These are phyloP conservation scores for Mastomys coucha DNA, from an alignment of 2,113 vertebrate species.

Conservation along the genomic window DNA sequence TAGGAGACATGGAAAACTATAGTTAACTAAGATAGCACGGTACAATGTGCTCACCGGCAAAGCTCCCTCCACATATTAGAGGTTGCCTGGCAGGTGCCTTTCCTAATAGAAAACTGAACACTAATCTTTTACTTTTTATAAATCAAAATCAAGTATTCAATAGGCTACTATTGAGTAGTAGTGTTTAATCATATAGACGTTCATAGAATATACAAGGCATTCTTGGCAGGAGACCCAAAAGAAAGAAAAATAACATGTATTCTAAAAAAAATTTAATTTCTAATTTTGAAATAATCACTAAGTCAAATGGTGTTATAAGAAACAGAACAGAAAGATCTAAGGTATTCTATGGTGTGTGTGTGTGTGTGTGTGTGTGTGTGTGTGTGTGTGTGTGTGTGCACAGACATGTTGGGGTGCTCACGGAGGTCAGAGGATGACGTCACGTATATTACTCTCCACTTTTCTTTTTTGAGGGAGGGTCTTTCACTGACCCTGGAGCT, in stretches of 20 bases:
- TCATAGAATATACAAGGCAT: neutral
- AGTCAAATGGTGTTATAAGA: neutral
- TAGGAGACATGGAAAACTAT: neutral
- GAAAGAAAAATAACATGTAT: neutral
- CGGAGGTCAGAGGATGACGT: neutral
- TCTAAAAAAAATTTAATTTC: neutral
- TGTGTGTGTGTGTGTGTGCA: neutral
- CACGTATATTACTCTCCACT: neutral
- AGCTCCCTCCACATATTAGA: neutral
- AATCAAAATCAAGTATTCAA: slow-evolving; percentile 42
- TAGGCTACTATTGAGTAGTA: neutral
- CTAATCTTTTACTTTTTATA: slow-evolving; percentile 32
- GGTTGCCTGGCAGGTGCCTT: neutral
- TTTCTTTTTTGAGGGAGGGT: neutral
- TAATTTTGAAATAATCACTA: neutral
- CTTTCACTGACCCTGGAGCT: neutral
- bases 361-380: neutral
- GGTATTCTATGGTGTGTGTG: neutral
- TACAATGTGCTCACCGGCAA: accelerated
- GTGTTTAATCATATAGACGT: neutral
- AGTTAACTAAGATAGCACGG: neutral
- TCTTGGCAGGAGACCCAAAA: neutral
- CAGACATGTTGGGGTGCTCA: neutral
- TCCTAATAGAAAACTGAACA: slow-evolving; percentile 40
- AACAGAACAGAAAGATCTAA: neutral